phyloP scores from a whole-genome alignment of 2,888 invertebrate genomes.

The Hylaea fasciaria region DNA sequence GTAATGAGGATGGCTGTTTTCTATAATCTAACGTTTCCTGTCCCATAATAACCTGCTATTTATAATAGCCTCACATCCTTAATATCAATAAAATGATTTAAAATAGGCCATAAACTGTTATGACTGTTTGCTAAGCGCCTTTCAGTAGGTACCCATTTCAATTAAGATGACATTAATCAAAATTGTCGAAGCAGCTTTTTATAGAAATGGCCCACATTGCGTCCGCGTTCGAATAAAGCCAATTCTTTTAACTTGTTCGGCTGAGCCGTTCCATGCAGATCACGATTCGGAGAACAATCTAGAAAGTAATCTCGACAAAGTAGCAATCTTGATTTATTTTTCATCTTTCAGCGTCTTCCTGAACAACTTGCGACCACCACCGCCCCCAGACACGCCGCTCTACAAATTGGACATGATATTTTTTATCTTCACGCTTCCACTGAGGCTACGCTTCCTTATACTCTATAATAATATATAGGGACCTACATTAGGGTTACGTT shows the following conservation, averaged over 20 bases:
- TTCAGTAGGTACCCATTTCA: constrained; percentile 11
- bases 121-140: constrained; percentile 4
- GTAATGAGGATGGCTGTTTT: too few relatives aligned
- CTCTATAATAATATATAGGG: too few relatives aligned
- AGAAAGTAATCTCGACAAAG: background rate
- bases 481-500: too few relatives aligned
- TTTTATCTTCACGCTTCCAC: too few relatives aligned
- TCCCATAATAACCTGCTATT: too few relatives aligned
- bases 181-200: constrained; percentile 8
- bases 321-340: too few relatives aligned
- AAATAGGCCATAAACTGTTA: constrained; percentile 31
- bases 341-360: too few relatives aligned
- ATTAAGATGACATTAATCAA: constrained; percentile 14
- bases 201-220: constrained; percentile 4
- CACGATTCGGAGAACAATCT: background rate
- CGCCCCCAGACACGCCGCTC: too few relatives aligned
- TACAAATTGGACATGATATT: too few relatives aligned
- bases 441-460: too few relatives aligned
- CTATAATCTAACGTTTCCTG: too few relatives aligned
- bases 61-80: background rate
- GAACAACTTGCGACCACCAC: too few relatives aligned
- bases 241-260: background rate
- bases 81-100: constrained; percentile 32
- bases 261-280: background rate
- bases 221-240: constrained; percentile 18